Evolutionary conservation across 2,888 invertebrate species (phyloP), one percentile per base, ranked within the genome.

Genomic region (Athalia rosae): DNA sequence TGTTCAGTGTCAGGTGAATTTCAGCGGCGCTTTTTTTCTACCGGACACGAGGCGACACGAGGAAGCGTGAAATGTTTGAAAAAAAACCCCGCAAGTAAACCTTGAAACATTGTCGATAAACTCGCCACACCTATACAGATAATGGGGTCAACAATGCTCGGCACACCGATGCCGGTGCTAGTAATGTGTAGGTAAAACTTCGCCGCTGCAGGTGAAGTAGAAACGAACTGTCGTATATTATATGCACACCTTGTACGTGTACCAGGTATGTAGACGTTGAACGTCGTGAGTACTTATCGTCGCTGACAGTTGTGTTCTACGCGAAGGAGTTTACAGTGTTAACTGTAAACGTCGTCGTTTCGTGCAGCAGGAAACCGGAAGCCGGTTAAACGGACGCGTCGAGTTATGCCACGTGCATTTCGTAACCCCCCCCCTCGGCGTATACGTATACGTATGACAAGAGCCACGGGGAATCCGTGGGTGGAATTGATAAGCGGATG

Each of bases 361-460:
- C 28, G 28, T 28, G 28, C 28, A 61, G 48, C 74, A 74, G 74
- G 74, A 74, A 74, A 74, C 74, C 74, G 74, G 74, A 74, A 74
- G 74, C 62, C 50, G 74, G 61, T 13, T 74, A 62, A 62, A 74
- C 74, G 74, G 62, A 74, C 74, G 74, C 74, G 48, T 74, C 61
- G 47, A 73, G 69, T 69, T 69, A 45, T 71, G 45, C 11, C 61
- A 61, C 74, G 61, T 74, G 62, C 74, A 62, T 74, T 47, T 74
- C 74, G 62, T 62, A 74, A 74, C 74, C 58, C 58, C 45, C 11
- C n/a, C n/a, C n/a, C n/a, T n/a, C n/a, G n/a, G n/a, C n/a, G n/a
- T n/a, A n/a, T n/a, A 58, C 15, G 28, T 28, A 28, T 43, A n/a
- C n/a, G n/a, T 71, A 71, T 59, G 47, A n/a, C n/a, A 7, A 48